These are phyloP conservation scores for Petrocephalus sullivani DNA, from an alignment of 2,797 vertebrate species.

Conservation along the genomic window DNA sequence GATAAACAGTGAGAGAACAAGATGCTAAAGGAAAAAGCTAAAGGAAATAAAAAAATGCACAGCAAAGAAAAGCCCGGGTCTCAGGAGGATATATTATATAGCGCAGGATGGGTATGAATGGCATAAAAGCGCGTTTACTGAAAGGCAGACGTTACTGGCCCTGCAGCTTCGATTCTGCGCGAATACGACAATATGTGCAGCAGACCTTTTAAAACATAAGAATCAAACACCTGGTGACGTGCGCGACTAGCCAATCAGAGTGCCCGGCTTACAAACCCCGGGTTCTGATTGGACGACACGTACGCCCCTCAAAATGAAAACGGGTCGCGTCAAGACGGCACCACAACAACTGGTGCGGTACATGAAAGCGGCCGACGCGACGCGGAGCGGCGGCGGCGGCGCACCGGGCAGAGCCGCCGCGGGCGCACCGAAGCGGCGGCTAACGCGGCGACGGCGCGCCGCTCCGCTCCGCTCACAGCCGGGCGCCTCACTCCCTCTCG, in stretches of 20 bases:
- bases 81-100: not conserved
- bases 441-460: not conserved
- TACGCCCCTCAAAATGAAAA: conserved; percentile 34
- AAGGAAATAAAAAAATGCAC: too few species aligned
- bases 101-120: not conserved
- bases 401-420: not conserved
- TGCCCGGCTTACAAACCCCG: conserved; percentile 12
- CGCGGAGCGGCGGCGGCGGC: conserved; percentile 4
- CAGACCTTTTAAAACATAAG: not conserved
- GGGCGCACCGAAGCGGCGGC: not conserved
- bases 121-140: not conserved
- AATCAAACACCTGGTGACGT: not conserved
- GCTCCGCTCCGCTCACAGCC: not conserved
- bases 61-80: too few species aligned
- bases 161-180: not conserved
- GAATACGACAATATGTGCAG: not conserved
- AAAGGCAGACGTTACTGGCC: not conserved
- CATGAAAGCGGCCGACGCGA: not conserved
- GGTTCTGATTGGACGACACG: conserved; percentile 37
- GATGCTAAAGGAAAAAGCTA: too few species aligned
- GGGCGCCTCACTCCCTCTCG: conserved; percentile 18
- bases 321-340: conserved; percentile 21
- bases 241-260: conserved; percentile 23
- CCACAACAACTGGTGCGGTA: conserved; percentile 29
- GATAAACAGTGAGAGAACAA: too few species aligned